Evolutionary conservation across 2,113 vertebrate species (phyloP), one percentile per base, ranked within the genome.

Genomic region (Percina caprodes): DNA sequence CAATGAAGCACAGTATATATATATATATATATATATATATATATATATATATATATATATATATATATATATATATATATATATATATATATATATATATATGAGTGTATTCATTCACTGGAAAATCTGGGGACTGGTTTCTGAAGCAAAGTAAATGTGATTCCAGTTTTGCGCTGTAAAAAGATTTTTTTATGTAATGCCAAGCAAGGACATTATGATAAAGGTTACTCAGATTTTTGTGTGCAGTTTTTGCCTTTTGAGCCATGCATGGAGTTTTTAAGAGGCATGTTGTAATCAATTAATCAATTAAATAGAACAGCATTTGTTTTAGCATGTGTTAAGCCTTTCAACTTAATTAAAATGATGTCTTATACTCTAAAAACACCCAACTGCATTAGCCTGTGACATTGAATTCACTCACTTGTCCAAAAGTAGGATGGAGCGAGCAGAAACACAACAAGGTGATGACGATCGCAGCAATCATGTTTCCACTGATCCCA

Each of bases 381-480:
- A 3, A 42, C 58, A 63, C 10, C 19, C 5, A 54, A 15, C 52
- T 67, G 26, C 6, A 68, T 61, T 24, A 71, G 16, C 0, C 45
- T 33, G n/a, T 26, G 42, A 54, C 63, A 69, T 3, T 59, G 23
- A 26, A 21, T 42, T 59, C 66, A 88, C 95, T 90, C 92, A 95
- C 95, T 94, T 95, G 94, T 84, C 91, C 93, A 78, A 55, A 84
- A 14, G 84, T 62, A 74, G 80, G 60, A 72, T 75, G 79, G 8
- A 92, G 70, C 11, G 61, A 89, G 86, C 78, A 91, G 62, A 93
- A 77, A 71, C 82, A 92, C 63, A 93, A 13, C 45, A 94, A 76
- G 63, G 79, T 80, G 80, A 91, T 26, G 60, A 90, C 24, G 77
- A 88, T 63, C n/a, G 66, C 74, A 46, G 88, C 75, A 77, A 88